Conservation (phyloP, 2,888 invertebrate species). For the Drosophila silvestris region DNA sequence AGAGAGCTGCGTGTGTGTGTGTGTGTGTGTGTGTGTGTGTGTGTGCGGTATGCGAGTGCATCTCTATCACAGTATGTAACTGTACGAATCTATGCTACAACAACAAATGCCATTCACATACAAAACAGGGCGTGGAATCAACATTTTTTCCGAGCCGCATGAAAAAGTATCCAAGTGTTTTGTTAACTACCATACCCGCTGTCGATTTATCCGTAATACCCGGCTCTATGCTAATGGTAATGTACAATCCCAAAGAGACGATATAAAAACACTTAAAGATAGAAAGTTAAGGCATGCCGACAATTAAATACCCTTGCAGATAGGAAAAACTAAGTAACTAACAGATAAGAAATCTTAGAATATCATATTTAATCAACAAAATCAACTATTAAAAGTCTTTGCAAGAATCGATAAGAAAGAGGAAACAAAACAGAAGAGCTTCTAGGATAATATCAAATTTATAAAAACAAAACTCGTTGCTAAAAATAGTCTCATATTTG, state of each 20-base stretch:
- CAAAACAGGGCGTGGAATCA: conserved; percentile 85
- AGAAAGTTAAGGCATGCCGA: conserved; percentile 21
- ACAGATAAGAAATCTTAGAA: not conserved
- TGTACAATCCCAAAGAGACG: conserved; percentile 67
- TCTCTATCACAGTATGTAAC: conserved; percentile 50
- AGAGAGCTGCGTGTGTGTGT: conserved; percentile 25
- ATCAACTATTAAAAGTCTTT: not conserved
- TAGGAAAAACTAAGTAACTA: not conserved
- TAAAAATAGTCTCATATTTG: not conserved
- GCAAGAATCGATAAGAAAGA: not conserved
- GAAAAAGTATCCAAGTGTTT: conserved; percentile 85
- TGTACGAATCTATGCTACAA: conserved; percentile 45
- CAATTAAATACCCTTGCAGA: conserved; percentile 29
- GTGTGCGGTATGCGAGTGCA: conserved; percentile 50
- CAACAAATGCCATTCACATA: conserved; percentile 63
- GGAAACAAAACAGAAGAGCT: not conserved
- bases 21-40: conserved; percentile 16
- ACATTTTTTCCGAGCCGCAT: conserved; percentile 85
- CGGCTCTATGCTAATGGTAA: conserved; percentile 85
- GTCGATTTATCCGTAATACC: conserved; percentile 85
- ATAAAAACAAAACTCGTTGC: no score
- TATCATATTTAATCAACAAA: not conserved
- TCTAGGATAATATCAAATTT: not conserved
- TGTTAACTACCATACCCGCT: conserved; percentile 84
- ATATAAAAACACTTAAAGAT: conserved; percentile 30